Evolutionary conservation across 2,797 vertebrate species (phyloP), one percentile per base, ranked within the genome.

Genomic region (Karalla daura): DNA sequence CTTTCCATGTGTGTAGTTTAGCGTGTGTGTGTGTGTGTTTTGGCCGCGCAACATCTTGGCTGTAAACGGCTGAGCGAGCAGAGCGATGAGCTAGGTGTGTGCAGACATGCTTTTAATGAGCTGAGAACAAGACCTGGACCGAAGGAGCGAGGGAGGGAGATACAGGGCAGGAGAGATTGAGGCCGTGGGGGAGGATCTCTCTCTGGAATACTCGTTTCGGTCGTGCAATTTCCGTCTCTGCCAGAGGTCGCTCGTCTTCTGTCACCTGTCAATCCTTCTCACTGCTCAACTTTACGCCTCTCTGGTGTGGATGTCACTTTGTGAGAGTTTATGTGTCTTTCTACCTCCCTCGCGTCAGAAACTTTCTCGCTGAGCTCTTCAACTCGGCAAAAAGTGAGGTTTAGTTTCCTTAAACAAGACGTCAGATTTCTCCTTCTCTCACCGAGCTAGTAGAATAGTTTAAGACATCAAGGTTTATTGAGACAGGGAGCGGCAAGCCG

Each of bases 81-180:
- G 45, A 65, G 73, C 51, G 55, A 80, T 60, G 72, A 74, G 78
- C 18, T 14, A 72, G 76, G 74, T 73, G 75, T 78, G 76, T 78
- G 81, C 70, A 76, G 78, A 86, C 74, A 80, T 45, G 67, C 75
- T 83, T 86, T 87, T 89, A 92, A 93, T 84, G 80, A 91, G 83
- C 79, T 70, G 81, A 76, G 71, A 81, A 80, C 68, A 62, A 75
- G 76, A 68, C 53, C 61, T n/a, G 55, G 70, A 76, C 13, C 21
- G 61, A 77, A 58, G 76, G 63, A 51, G 50, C 63, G 33, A 67
- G 39, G 45, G 43, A 37, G 62, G 35, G 17, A 30, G 54, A 59
- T 15, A 43, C 17, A 25, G 41, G 18, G 40, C 10, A 18, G 32
- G 7, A 58, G 44, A 5, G 24, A 33, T 13, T 36, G 32, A 21